These are phyloP conservation scores for Drosophila kambysellisi DNA, from an alignment of 2,888 invertebrate genomes.

Conservation along the genomic window DNA sequence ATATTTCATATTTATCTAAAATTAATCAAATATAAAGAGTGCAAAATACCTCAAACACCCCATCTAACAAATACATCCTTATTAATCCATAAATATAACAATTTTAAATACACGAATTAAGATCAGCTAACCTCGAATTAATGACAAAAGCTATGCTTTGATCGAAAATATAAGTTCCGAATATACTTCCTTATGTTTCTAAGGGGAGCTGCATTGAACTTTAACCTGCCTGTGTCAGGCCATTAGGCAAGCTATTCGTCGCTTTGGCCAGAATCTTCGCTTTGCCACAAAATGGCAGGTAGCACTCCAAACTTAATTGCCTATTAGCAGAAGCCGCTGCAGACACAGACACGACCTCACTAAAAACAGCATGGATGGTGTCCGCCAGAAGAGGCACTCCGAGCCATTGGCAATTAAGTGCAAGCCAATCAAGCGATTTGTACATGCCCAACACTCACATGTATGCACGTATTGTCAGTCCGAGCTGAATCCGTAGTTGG, in stretches of 20 bases:
- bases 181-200: neutral
- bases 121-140: neutral
- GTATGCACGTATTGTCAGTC: conserved; percentile 25
- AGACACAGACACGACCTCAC: conserved; percentile 67
- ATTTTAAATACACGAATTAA: neutral
- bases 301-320: conserved; percentile 75
- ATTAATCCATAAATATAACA: neutral
- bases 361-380: conserved; percentile 45
- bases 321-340: conserved; percentile 75
- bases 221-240: conserved; percentile 47
- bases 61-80: neutral
- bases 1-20: too few relatives aligned
- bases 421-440: conserved; percentile 79
- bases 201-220: conserved; percentile 48
- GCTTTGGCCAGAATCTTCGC: conserved; percentile 23
- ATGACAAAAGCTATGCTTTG: neutral
- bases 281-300: conserved; percentile 73
- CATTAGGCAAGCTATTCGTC: conserved; percentile 56
- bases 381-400: conserved; percentile 41
- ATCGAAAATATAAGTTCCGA: neutral
- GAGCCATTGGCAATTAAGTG: conserved; percentile 79
- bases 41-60: neutral
- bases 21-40: too few relatives aligned
- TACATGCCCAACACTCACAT: conserved; percentile 75
- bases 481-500: conserved; percentile 5